Conservation (phyloP, 2,797 vertebrate species). For the Arnoldichthys spilopterus region DNA sequence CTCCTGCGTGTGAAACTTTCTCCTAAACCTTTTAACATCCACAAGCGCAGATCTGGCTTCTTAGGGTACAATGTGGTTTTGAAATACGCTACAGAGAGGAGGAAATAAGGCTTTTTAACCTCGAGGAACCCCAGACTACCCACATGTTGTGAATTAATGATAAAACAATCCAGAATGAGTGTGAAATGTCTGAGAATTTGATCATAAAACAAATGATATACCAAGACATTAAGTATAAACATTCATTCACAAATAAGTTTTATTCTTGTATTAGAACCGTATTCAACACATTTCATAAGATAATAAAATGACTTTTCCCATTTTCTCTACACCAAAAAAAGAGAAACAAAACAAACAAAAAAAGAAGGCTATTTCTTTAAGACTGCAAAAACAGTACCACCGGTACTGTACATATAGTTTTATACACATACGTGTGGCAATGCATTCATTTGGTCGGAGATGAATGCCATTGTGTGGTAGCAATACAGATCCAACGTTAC, state of each 20-base stretch:
- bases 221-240: constrained; percentile 3
- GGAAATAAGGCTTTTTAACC: neutral
- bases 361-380: constrained; percentile 73
- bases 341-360: constrained; percentile 58
- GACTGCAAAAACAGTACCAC: constrained; percentile 80
- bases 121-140: neutral
- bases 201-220: constrained; percentile 1
- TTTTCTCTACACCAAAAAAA: constrained; percentile 72
- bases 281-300: constrained; percentile 79
- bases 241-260: constrained; percentile 81
- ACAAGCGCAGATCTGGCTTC: neutral
- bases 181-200: neutral
- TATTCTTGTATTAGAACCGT: constrained; percentile 83
- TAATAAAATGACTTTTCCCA: constrained; percentile 80
- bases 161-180: neutral
- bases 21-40: neutral
- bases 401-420: constrained; percentile 75
- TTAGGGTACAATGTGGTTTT: neutral
- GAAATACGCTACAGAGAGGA: neutral
- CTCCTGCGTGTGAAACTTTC: neutral
- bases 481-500: constrained; percentile 70
- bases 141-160: neutral
- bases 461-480: constrained; percentile 60
- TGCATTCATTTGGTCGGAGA: constrained; percentile 70
- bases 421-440: constrained; percentile 75